Percentiles rank a stretch among this genome's conserved stretches.
Evolutionary conservation across 2,797 vertebrate species (phyloP).

Genomic region (Tokudaia muenninki): DNA sequence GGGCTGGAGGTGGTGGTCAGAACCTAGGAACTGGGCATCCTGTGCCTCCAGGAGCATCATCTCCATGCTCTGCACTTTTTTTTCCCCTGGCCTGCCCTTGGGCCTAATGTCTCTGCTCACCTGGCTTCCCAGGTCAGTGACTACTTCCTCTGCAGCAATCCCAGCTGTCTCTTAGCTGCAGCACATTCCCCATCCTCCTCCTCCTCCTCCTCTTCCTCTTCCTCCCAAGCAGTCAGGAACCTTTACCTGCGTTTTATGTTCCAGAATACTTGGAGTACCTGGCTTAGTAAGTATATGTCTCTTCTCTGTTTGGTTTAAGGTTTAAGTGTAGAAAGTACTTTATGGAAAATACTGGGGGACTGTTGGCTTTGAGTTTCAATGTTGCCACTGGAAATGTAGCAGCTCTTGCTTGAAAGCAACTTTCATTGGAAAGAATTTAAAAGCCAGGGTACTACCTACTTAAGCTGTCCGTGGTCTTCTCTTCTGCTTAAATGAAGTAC

Average conservation of each 20-base stretch:
- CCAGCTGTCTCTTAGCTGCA: not conserved
- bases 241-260: not conserved
- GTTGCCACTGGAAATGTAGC: conserved; percentile 40
- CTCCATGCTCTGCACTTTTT: not conserved
- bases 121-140: not conserved
- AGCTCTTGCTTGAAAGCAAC: not conserved
- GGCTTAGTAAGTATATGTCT: conserved; percentile 42
- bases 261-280: not conserved
- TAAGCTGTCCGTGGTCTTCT: not conserved
- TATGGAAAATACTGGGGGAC: not conserved
- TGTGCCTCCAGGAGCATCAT: accelerated
- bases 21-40: not conserved
- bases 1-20: not conserved
- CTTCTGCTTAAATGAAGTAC: not conserved
- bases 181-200: not conserved
- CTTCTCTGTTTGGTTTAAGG: conserved; percentile 1
- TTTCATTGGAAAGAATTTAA: not conserved
- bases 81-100: no score
- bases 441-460: not conserved
- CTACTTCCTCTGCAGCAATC: not conserved
- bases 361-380: not conserved
- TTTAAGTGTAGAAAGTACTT: not conserved
- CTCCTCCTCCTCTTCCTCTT: not conserved
- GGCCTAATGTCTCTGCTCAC: not conserved
- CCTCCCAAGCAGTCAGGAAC: not conserved